Conservation (phyloP, 2,888 invertebrate genomes). For the Furcula furcula region DNA sequence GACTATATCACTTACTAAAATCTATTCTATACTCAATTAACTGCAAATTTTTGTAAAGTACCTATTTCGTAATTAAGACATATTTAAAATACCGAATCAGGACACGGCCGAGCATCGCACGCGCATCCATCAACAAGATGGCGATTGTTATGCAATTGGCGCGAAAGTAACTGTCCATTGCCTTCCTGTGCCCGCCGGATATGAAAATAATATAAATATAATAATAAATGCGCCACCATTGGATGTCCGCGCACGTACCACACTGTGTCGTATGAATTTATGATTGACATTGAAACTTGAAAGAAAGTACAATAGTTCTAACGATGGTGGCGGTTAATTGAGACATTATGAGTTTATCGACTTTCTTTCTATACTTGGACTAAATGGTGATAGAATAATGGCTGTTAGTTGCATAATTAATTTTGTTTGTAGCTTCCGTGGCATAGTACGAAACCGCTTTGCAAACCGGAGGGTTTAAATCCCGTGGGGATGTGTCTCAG, state of each 20-base stretch:
- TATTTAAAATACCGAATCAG: conserved; percentile 3
- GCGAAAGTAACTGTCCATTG: conserved; percentile 57
- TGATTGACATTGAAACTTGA: conserved; percentile 48
- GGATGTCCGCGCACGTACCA: conserved; percentile 34
- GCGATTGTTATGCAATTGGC: conserved; percentile 55
- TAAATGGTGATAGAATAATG: no score
- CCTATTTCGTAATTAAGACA: no score
- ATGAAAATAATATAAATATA: conserved; percentile 36
- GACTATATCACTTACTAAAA: no score
- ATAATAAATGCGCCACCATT: conserved; percentile 20
- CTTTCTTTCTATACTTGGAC: background rate
- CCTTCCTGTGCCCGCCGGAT: conserved; percentile 51
- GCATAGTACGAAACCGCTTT: no score
- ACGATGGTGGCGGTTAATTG: conserved; percentile 10
- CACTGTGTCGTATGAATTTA: conserved; percentile 30
- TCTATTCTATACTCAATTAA: no score
- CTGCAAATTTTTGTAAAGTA: no score
- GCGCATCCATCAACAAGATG: conserved; percentile 26
- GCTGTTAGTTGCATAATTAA: no score
- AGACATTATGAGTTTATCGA: background rate
- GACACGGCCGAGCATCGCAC: conserved; percentile 12
- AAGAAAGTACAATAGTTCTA: conserved; percentile 27
- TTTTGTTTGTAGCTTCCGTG: no score
- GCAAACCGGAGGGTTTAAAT: no score
- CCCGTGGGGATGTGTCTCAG: no score